Conservation (phyloP, 2,888 invertebrate genomes). For the Acleris holmiana region DNA sequence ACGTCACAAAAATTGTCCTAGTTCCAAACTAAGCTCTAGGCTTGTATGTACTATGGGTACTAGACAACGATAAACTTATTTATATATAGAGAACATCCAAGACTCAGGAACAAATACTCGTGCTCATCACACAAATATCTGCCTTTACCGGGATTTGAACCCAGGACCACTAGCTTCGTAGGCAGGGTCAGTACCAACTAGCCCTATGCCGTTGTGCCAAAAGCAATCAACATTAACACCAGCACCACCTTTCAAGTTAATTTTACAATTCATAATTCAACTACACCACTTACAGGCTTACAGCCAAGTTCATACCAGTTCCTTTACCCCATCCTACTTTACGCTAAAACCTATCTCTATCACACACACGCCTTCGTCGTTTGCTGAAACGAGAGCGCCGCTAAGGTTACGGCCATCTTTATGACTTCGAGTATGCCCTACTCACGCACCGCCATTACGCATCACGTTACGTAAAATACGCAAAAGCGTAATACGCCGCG, state of each 20-base stretch:
- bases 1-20: too few species aligned
- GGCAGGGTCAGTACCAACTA: too few species aligned
- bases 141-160: too few species aligned
- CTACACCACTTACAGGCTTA: background rate
- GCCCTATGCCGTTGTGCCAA: too few species aligned
- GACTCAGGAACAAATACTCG: too few species aligned
- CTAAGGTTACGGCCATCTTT: conserved; percentile 23
- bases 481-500: conserved; percentile 28
- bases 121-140: too few species aligned
- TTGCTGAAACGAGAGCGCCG: conserved; percentile 9
- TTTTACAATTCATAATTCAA: background rate
- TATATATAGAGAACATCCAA: too few species aligned
- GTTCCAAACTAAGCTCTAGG: too few species aligned
- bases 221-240: background rate
- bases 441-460: conserved; percentile 9
- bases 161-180: too few species aligned
- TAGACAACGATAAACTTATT: too few species aligned
- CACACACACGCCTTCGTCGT: background rate
- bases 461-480: conserved; percentile 33
- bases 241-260: background rate
- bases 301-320: conserved; percentile 5
- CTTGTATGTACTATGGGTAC: too few species aligned
- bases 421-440: background rate
- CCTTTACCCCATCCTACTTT: conserved; percentile 11
- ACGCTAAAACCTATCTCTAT: conserved; percentile 16